Evolutionary conservation across 23 tunicate genomes (phyloP).

Genomic region (Phallusia fumigata): DNA sequence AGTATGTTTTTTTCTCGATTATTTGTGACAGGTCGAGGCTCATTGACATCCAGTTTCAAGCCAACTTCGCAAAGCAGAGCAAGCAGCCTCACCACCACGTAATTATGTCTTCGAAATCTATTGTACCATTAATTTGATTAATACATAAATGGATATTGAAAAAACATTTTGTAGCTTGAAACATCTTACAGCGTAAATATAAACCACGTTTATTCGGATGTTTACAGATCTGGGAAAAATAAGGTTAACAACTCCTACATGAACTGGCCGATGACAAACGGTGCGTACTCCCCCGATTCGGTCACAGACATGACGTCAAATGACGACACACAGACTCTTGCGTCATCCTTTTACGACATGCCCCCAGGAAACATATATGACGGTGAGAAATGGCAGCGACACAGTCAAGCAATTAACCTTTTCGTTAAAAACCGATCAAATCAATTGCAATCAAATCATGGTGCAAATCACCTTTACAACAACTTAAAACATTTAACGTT

Average conservation of each 20-base stretch:
- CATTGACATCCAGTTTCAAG: background rate
- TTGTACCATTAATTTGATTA: no score
- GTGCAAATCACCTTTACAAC: no score
- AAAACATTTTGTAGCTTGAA: no score
- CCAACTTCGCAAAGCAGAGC: background rate
- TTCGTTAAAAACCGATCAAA: no score
- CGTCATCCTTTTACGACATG: slow-evolving; percentile 44
- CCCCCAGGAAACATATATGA: slow-evolving; percentile 40
- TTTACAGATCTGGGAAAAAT: no score
- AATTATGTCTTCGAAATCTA: background rate
- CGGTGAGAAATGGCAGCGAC: slow-evolving; percentile 17
- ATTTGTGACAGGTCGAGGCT: background rate
- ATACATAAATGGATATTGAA: no score
- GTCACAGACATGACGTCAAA: background rate
- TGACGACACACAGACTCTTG: slow-evolving; percentile 14
- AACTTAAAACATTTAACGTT: no score
- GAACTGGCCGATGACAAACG: slow-evolving; percentile 19
- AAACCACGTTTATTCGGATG: no score
- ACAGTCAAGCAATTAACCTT: no score
- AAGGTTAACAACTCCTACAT: background rate
- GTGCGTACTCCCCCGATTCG: background rate
- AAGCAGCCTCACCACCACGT: background rate
- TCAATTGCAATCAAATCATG: no score
- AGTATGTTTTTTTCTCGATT: no score
- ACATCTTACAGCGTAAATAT: no score